Evolutionary conservation across 2,888 invertebrate species (phyloP).

Genomic region (Drepanosiphum platanoidis): DNA sequence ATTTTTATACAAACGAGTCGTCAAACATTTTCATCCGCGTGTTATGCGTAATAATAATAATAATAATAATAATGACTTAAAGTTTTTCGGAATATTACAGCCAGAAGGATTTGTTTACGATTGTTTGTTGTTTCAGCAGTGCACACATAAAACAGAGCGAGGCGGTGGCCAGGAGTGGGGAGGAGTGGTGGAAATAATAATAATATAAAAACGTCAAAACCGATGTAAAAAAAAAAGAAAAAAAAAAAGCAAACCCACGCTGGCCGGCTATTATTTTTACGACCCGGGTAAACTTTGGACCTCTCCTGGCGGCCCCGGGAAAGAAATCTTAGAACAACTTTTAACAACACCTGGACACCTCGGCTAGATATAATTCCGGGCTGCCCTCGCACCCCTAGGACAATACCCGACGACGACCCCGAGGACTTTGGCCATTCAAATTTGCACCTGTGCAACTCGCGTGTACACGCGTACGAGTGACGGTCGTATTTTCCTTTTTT

Average conservation of each 20-base stretch:
- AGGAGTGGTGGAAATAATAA: slow-evolving; percentile 1
- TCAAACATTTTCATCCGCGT: slow-evolving; percentile 14
- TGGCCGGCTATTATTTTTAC: slow-evolving; percentile 53
- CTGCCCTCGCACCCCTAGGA: background rate
- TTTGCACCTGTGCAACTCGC: background rate
- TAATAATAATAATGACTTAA: slow-evolving; percentile 33
- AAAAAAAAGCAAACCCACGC: slow-evolving; percentile 4
- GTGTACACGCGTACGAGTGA: background rate
- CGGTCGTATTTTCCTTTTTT: background rate
- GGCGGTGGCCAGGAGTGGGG: too few relatives aligned
- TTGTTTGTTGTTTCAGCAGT: slow-evolving; percentile 45
- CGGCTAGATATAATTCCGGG: background rate
- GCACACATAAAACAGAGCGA: slow-evolving; percentile 1
- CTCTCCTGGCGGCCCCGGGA: slow-evolving; percentile 2
- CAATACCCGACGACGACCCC: slow-evolving; percentile 1
- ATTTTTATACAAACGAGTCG: background rate
- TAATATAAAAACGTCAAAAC: slow-evolving; percentile 49
- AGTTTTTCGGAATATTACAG: slow-evolving; percentile 32
- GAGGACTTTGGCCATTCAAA: slow-evolving; percentile 29
- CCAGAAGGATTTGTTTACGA: slow-evolving; percentile 56
- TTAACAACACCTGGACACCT: slow-evolving; percentile 56
- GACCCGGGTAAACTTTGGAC: slow-evolving; percentile 42
- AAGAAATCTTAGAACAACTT: slow-evolving; percentile 48
- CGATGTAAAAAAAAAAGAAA: slow-evolving; percentile 24
- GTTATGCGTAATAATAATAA: slow-evolving; percentile 3